Base-by-base conservation (phyloP, 2,888 invertebrate genomes). In the Tinea trinotella region DNA sequence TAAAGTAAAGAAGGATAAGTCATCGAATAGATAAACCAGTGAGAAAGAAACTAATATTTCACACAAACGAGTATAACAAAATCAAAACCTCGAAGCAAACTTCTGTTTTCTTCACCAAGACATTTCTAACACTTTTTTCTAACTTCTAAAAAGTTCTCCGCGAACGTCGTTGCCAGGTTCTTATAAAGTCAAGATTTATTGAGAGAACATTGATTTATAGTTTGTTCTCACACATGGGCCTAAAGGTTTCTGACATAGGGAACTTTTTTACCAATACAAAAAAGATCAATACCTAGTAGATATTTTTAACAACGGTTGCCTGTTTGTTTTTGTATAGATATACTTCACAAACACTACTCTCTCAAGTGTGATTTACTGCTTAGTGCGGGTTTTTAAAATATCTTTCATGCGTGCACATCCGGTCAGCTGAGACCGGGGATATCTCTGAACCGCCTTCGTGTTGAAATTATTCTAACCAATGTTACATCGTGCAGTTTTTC, bases 171-270 rank as follows among this genome's bases (percentile, higher is more conserved):
- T 24, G n/a, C 22, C 50, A 50, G 50, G 18, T 50, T 24, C 50
- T 50, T 50, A 50, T 50, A 24, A 50, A 50, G 50, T 50, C 24
- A 50, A 50, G 50, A 50, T 50, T 50, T 50, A 50, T 50, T 24
- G 24, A 50, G 50, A 24, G 24, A 50, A 24, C 18, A 18, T 50
- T 50, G 50, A 50, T 50, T 50, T 50, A 50, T 50, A 22, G 50
- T 50, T 22, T 24, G 18, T 40, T 7, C 18, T 9, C 22, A 50
- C 50, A 50, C 50, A 50, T 50, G 50, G 24, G 50, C 24, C 50
- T 22, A 12, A 50, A 10, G 50, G 24, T 22, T 22, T 15, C 15
- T 19, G 4, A 22, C 13, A 24, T 13, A 24, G 46, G 6, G 13
- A 50, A 50, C 15, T 15, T 24, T 50, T 50, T 50, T 24, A 15